Percentiles rank a stretch among this genome's conserved stretches.
These are phyloP conservation scores for Parazoanthus swiftii DNA, from an alignment of 92 coral and sea anemone genomes.

Conservation along the genomic window DNA sequence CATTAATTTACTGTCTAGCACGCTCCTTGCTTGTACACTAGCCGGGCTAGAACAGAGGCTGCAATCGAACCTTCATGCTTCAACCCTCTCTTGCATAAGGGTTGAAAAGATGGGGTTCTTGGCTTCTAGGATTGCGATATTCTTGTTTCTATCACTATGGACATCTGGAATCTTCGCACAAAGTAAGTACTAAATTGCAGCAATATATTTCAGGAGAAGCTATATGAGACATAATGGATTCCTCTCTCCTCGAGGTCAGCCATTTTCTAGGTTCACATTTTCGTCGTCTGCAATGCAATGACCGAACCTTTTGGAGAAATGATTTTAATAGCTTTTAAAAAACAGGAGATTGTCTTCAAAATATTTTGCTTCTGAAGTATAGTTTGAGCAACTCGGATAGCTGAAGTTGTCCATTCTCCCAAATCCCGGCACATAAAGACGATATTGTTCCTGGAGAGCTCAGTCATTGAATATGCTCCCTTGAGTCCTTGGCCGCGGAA, in stretches of 20 bases:
- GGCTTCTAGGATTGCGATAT: slow-evolving; percentile 60
- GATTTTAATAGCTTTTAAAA: not conserved
- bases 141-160: slow-evolving; percentile 44
- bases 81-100: slow-evolving; percentile 69
- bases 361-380: not conserved
- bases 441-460: slow-evolving; percentile 22
- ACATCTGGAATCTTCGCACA: not conserved
- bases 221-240: not conserved
- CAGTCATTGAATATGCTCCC: not conserved
- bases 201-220: not conserved
- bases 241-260: not conserved
- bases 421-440: slow-evolving; percentile 29
- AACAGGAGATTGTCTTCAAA: not conserved
- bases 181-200: not conserved
- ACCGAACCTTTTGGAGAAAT: not conserved
- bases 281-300: not conserved
- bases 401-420: not conserved
- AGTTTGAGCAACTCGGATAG: slow-evolving; percentile 3
- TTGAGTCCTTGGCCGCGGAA: not conserved
- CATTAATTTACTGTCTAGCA: slow-evolving; percentile 85
- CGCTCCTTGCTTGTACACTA: slow-evolving; percentile 61
- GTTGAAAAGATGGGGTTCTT: slow-evolving; percentile 99
- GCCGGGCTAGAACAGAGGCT: slow-evolving; percentile 61
- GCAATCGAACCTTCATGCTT: slow-evolving; percentile 94
- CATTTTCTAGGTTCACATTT: not conserved